These are phyloP conservation scores for Sepioteuthis lessoniana DNA, from an alignment of 2,888 invertebrate genomes.

Conservation along the genomic window DNA sequence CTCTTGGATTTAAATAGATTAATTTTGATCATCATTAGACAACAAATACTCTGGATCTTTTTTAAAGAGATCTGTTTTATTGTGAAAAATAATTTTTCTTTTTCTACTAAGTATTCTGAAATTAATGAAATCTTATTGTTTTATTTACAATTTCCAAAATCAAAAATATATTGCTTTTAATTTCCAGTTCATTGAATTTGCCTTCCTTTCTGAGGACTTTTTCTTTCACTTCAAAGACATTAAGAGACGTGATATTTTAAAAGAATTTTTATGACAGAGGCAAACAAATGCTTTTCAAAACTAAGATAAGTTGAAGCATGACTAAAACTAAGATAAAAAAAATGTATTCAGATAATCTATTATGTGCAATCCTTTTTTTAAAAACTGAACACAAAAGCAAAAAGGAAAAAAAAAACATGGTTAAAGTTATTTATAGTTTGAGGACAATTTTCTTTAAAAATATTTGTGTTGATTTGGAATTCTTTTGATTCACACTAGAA, in stretches of 20 bases:
- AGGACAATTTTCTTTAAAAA: neutral
- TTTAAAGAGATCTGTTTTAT: neutral
- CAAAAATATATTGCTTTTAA: neutral
- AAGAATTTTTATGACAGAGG: neutral
- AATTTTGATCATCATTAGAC: neutral
- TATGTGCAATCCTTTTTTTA: neutral
- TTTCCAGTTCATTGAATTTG: neutral
- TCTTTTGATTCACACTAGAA: neutral
- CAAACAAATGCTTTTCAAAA: constrained; percentile 33
- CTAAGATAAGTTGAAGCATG: constrained; percentile 33
- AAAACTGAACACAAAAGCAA: neutral
- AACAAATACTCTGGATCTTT: neutral
- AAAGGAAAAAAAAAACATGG: neutral
- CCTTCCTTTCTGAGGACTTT: neutral
- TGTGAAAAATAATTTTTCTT: neutral
- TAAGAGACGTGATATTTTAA: neutral
- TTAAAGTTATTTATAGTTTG: neutral
- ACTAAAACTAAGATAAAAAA: neutral
- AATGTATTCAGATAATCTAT: neutral
- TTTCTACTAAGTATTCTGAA: neutral
- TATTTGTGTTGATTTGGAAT: neutral
- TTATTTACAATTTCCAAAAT: neutral
- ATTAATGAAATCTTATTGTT: neutral
- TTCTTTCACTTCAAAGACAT: neutral
- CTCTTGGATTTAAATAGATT: neutral